These are phyloP conservation scores for Drosophila miranda DNA, from an alignment of 1,140 invertebrate species.

Conservation along the genomic window DNA sequence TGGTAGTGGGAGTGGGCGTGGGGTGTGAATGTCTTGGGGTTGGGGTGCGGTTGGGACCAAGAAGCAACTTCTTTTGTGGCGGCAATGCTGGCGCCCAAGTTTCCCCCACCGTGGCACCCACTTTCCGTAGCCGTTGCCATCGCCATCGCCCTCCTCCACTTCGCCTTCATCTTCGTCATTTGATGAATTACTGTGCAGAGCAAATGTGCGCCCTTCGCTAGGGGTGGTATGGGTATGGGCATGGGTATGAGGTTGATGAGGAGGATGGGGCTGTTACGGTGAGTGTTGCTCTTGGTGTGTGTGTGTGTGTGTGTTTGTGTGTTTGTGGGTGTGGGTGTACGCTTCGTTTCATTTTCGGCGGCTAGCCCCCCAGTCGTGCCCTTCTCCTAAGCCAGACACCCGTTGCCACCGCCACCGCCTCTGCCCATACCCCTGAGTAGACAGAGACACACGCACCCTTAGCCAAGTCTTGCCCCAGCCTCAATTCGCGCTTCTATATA, in stretches of 20 bases:
- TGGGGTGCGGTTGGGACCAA: conserved; percentile 51
- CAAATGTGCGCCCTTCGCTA: conserved; percentile 68
- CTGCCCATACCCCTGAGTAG: conserved; percentile 3
- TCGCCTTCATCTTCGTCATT: conserved; percentile 67
- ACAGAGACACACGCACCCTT: conserved; percentile 42
- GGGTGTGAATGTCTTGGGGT: conserved; percentile 19
- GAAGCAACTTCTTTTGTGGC: conserved; percentile 78
- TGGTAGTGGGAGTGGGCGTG: conserved; percentile 12
- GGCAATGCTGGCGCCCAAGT: conserved; percentile 54
- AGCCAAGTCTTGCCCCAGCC: conserved; percentile 4
- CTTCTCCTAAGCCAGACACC: conserved; percentile 52
- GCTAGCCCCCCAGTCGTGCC: conserved; percentile 26
- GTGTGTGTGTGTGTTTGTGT: conserved; percentile 31
- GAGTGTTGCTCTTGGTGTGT: conserved; percentile 13
- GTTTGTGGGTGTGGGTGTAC: conserved; percentile 43
- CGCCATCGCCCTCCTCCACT: conserved; percentile 30
- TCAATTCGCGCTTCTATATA: conserved; percentile 57
- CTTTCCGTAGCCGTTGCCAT: conserved; percentile 6
- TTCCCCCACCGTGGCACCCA: conserved; percentile 23
- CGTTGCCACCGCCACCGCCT: conserved; percentile 13
- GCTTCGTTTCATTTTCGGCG: conserved; percentile 68
- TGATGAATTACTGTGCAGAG: conserved; percentile 78
- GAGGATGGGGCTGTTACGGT: conserved; percentile 1
- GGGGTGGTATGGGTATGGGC: conserved; percentile 10
- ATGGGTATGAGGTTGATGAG: conserved; percentile 3